Evolutionary conservation across 2,113 vertebrate genomes (phyloP).

Genomic region (Nannobrachium achirus): DNA sequence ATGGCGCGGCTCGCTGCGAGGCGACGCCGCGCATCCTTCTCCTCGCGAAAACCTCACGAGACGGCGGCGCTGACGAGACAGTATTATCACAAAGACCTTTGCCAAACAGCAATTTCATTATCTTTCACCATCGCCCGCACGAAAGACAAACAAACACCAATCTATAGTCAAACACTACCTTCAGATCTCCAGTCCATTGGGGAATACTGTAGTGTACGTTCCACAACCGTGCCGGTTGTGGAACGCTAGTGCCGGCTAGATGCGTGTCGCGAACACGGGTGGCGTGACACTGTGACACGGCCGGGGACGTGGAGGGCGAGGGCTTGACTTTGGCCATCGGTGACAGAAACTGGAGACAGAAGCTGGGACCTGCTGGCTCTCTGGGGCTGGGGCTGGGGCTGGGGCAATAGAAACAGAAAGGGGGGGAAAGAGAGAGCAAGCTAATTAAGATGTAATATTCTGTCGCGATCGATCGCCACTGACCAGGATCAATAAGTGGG

Average conservation of each 20-base stretch:
- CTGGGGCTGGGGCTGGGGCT: no score
- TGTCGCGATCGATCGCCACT: slow-evolving; percentile 83
- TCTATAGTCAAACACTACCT: slow-evolving; percentile 42
- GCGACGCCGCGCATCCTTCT: slow-evolving; percentile 47
- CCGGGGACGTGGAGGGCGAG: no score
- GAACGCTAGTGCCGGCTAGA: not conserved
- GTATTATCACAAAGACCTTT: slow-evolving; percentile 62
- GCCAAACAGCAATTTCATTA: slow-evolving; percentile 64
- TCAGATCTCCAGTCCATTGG: not conserved
- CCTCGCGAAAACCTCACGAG: slow-evolving; percentile 54
- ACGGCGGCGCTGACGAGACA: slow-evolving; percentile 51
- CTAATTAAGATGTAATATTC: slow-evolving; percentile 88
- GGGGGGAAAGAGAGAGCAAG: not conserved
- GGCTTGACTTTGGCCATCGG: slow-evolving; percentile 21
- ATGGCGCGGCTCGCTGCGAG: slow-evolving; percentile 45
- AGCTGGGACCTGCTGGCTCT: no score
- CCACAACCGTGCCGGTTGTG: not conserved
- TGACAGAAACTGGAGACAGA: slow-evolving; percentile 4
- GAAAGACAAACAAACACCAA: slow-evolving; percentile 48
- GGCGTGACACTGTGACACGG: not conserved
- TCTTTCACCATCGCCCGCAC: slow-evolving; percentile 48
- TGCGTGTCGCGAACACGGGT: not conserved
- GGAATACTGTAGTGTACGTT: no score
- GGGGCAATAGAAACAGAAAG: no score
- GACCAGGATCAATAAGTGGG: slow-evolving; percentile 81